These are phyloP conservation scores for Chesias legatella DNA, from an alignment of 2,888 invertebrate species.

Conservation along the genomic window DNA sequence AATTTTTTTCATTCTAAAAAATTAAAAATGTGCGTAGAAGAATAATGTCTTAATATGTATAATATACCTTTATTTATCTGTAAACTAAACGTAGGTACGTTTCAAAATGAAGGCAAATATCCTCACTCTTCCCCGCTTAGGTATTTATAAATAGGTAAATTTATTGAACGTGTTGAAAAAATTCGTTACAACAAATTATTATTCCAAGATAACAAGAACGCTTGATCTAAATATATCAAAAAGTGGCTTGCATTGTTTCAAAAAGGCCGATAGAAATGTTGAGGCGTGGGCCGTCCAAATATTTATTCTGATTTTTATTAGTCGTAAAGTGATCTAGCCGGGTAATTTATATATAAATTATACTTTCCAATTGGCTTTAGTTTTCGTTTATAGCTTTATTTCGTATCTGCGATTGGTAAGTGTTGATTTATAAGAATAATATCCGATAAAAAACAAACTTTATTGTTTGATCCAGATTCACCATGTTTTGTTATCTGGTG, in stretches of 20 bases:
- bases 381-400: slow-evolving; percentile 40
- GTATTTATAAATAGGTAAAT: no score
- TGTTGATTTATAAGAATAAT: slow-evolving; percentile 28
- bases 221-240: slow-evolving; percentile 32
- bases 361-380: slow-evolving; percentile 28
- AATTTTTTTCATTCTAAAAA: no score
- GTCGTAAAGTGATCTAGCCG: slow-evolving; percentile 32
- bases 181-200: no score
- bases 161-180: no score
- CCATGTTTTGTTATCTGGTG: slow-evolving; percentile 13
- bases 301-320: slow-evolving; percentile 41
- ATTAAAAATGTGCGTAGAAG: no score
- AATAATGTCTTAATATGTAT: no score
- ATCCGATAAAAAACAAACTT: slow-evolving; percentile 23
- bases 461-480: slow-evolving; percentile 23
- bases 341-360: slow-evolving; percentile 34
- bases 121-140: no score
- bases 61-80: no score
- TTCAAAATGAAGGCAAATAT: no score
- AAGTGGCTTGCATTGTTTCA: slow-evolving; percentile 39
- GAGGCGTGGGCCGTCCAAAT: slow-evolving; percentile 40
- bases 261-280: slow-evolving; percentile 18
- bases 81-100: no score
- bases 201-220: slow-evolving; percentile 10
- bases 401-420: slow-evolving; percentile 21